Evolutionary conservation across 1,140 invertebrate genomes (phyloP).

Genomic region (Conus betulinus): DNA sequence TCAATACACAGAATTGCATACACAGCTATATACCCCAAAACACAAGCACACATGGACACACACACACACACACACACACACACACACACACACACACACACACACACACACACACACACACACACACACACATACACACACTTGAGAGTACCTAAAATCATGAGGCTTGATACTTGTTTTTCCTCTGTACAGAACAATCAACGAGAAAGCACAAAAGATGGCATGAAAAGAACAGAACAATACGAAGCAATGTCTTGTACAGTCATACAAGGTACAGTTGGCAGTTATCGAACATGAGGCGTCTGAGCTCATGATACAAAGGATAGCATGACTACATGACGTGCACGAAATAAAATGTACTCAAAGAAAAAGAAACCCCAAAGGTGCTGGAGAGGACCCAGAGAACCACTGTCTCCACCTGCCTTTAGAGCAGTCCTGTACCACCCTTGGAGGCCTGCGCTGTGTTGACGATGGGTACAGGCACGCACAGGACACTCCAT

Average conservation of each 20-base stretch:
- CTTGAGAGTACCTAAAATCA: not conserved
- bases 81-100: constrained; percentile 10
- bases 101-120: not conserved
- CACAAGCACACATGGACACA: constrained; percentile 19
- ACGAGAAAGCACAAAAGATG: not conserved
- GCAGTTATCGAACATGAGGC: too few relatives aligned
- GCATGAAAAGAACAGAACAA: not conserved
- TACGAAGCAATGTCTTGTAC: not conserved
- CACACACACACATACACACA: not conserved
- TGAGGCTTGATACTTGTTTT: not conserved
- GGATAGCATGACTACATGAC: too few relatives aligned
- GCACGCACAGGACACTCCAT: too few relatives aligned
- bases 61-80: constrained; percentile 4
- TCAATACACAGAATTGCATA: not conserved
- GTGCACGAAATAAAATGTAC: too few relatives aligned
- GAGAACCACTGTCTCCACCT: too few relatives aligned
- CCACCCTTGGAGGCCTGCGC: too few relatives aligned
- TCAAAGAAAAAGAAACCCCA: too few relatives aligned
- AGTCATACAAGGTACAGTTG: too few relatives aligned
- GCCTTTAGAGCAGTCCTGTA: too few relatives aligned
- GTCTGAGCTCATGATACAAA: too few relatives aligned
- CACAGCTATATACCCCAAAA: not conserved
- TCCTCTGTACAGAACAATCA: not conserved
- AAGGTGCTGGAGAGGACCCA: too few relatives aligned
- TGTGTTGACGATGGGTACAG: too few relatives aligned